Evolutionary conservation across 2,113 vertebrate species (phyloP), one percentile per base, ranked within the genome.

Genomic region (Pterophyllum scalare): DNA sequence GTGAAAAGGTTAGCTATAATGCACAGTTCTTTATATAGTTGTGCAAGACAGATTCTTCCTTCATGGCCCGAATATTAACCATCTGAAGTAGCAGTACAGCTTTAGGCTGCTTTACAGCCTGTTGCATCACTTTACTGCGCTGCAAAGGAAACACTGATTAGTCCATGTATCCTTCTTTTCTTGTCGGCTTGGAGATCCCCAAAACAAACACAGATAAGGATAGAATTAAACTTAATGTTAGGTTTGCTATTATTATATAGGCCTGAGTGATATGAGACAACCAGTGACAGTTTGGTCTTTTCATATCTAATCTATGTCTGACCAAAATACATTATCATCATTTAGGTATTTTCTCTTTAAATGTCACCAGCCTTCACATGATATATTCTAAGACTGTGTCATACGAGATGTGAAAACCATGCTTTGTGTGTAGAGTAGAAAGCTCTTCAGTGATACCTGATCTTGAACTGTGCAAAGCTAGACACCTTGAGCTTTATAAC

Each of bases 21-120:
- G 92, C 62, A 84, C 90, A 84, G 86, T 60, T 91, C 95, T 96
- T 96, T 95, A 95, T 96, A 93, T 96, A 95, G 95, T 88, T 78
- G 82, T 77, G 82, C 80, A 89, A 89, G 77, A 84, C 43, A 83
- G 61, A 86, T 64, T 93, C 74, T 35, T 59, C 59, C 75, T 94
- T 92, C 78, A 52, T 28, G 43, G 82, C 58, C 76, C 79, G 77
- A 88, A 86, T 87, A 84, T 91, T 88, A 88, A 90, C 60, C 3
- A 22, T 56, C 54, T 87, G 33, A 70, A 87, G 72, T 43, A 62
- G 54, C 65, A 84, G 31, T 74, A 86, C 79, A 83, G 81, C 49
- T 84, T 91, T 79, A 91, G 74, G 40, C 20, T 61, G 77, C 82
- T 91, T 95, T 96, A 70, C 95, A 92, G 77, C 31, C 77, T 70